Conservation (phyloP, 2,113 vertebrate genomes). For the Lynx canadensis region DNA sequence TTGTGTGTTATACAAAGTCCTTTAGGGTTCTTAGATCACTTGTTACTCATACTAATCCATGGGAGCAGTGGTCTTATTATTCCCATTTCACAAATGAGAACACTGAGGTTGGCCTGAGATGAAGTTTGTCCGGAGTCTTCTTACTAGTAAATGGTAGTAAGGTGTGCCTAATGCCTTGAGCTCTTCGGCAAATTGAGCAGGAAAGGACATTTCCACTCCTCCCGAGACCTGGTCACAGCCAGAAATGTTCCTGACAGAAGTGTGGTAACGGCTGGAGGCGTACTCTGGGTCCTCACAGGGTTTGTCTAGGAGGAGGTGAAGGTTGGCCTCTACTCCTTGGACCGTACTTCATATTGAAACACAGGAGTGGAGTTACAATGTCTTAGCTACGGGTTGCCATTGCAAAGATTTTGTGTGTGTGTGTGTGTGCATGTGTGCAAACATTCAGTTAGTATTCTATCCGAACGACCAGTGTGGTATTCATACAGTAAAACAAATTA, state of each 20-base stretch:
- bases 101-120: neutral
- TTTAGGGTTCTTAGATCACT: neutral
- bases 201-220: neutral
- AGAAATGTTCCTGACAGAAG: neutral
- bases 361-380: neutral
- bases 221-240: neutral
- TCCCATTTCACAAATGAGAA: neutral
- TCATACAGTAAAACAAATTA: neutral
- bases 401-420: too few relatives aligned
- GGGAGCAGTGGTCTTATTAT: fast-evolving
- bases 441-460: neutral
- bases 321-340: neutral
- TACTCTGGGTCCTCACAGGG: neutral
- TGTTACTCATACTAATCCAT: too few relatives aligned
- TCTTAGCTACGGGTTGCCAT: neutral
- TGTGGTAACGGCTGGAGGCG: too few relatives aligned
- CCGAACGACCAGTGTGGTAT: neutral
- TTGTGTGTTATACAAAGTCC: too few relatives aligned
- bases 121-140: neutral
- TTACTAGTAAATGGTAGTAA: fast-evolving
- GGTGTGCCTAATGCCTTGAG: neutral
- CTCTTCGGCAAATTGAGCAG: neutral
- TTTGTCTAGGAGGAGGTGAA: neutral
- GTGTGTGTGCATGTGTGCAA: fast-evolving
- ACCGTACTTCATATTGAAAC: neutral